Evolutionary conservation across 1,140 invertebrate genomes (phyloP), one percentile per base, ranked within the genome.

Genomic region (Aphelenchoides avenae): DNA sequence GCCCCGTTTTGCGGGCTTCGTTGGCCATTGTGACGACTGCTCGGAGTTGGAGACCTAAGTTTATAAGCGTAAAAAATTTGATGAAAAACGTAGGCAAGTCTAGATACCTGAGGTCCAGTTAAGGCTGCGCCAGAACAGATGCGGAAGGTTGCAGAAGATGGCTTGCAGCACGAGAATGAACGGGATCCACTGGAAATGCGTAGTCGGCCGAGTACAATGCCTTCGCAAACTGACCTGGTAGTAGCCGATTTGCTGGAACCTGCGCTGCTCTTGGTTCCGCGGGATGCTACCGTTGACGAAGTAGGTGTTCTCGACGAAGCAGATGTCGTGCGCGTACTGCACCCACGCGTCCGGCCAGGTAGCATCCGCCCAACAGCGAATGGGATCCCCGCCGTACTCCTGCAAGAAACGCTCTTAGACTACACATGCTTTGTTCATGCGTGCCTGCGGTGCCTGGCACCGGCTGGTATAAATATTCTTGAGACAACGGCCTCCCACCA

Each of bases 291-390:
- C 5, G 22, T 40, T 30, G 18, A 47, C 22, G 15, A 43, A 64
- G 47, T 66, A 65, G 1, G 62, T 65, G 39, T 66, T 61, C 48
- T 65, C 62, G 13, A 66, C 46, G 15, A 65, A 47, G 30, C 63
- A 65, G 30, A 48, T 54, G 36, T 66, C 63, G 15, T 65, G 54
- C 1, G 50, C 44, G 59, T 63, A 63, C 27, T 61, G 40, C n/a
- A 34, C 44, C 60, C 60, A 63, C n/a, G 33, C 31, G 34, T 22
- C 52, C 9, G 34, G 33, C 50, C 62, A 63, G 29, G 61, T 51
- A 6, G 60, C 37, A 13, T 49, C 47, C 26, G 49, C 26, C 15
- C 62, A 63, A 26, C 60, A 64, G 24, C 58, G n/a, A 33, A 64
- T 65, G 6, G 63, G 29, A n/a, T 34, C 30, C 7, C 40, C 51